phyloP scores from a whole-genome alignment of 2,113 vertebrate species.

The Tympanuchus pallidicinctus region DNA sequence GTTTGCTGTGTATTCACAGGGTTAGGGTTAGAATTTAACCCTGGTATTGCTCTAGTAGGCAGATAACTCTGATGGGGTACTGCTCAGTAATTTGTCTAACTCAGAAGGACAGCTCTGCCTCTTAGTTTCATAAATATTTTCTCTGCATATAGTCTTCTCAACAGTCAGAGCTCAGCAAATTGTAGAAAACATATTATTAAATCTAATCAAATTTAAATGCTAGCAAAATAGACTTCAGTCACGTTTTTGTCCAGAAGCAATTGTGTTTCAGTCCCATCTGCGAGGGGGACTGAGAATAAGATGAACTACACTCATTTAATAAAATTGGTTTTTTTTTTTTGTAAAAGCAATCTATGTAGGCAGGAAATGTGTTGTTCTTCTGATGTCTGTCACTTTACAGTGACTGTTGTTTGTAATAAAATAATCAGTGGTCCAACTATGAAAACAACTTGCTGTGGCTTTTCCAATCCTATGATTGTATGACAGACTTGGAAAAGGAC shows the following conservation, averaged over 20 bases:
- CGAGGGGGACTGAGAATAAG: slow-evolving; percentile 7
- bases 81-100: slow-evolving; percentile 43
- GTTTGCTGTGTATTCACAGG: neutral
- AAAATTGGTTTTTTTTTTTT: neutral
- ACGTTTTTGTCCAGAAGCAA: slow-evolving; percentile 42
- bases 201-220: slow-evolving; percentile 57
- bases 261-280: slow-evolving; percentile 40
- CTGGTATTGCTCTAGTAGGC: neutral
- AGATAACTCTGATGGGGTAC: neutral
- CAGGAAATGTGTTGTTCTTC: neutral
- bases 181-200: slow-evolving; percentile 57
- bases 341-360: neutral
- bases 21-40: too few relatives aligned
- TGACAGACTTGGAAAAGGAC: neutral
- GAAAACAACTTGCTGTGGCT: neutral
- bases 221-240: slow-evolving; percentile 39
- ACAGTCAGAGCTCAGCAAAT: slow-evolving; percentile 56
- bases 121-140: slow-evolving; percentile 56
- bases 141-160: slow-evolving; percentile 32
- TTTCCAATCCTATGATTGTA: neutral
- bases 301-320: slow-evolving; percentile 29
- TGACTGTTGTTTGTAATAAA: neutral
- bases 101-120: slow-evolving; percentile 38
- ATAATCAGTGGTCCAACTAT: neutral
- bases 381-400: neutral